Evolutionary conservation across 1,140 invertebrate genomes (phyloP), one percentile per base, ranked within the genome.

Genomic region (Melipona quadrifasciata): DNA sequence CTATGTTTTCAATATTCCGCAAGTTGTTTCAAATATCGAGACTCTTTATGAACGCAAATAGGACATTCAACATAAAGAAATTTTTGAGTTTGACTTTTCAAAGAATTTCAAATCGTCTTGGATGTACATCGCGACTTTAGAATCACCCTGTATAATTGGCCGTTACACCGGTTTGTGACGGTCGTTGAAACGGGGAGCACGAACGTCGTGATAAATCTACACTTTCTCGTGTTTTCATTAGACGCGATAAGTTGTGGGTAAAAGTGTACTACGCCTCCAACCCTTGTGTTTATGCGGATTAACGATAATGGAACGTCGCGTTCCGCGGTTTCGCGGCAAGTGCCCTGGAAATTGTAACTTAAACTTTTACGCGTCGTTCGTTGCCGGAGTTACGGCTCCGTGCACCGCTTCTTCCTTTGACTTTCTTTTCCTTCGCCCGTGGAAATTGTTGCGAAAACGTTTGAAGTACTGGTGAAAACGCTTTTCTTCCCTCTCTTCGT

Each of bases 261-360:
- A 67, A 51, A 65, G 17, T 53, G n/a, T 65, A 12, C 64, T 11
- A 27, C 27, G 64, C 39, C 10, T 39, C 17, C 31, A 21, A 11
- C 24, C 17, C 31, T 16, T 39, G 61, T 47, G 75, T 77, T 77
- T 31, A 65, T 5, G 61, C 58, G 75, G n/a, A 77, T 77, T 77
- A 77, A 77, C 75, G 75, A 31, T 77, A 77, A 77, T 77, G 75
- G 58, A 77, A 51, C 39, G 64, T 65, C 58, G 61, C 47, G 39
- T 65, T 39, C 24, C 14, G 39, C 61, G 61, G 75, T 47, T 47
- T 65, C 58, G 31, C 17, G 31, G 61, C 19, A 65, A 31, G 24
- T 21, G 21, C 21, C 19, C 5, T 65, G 58, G 47, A 65, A 65
- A 65, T 65, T 51, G 24, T 31, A 27, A 47, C 39, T 64, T 39